Evolutionary conservation across 2,797 vertebrate genomes (phyloP).

Genomic region (Selene dorsalis): DNA sequence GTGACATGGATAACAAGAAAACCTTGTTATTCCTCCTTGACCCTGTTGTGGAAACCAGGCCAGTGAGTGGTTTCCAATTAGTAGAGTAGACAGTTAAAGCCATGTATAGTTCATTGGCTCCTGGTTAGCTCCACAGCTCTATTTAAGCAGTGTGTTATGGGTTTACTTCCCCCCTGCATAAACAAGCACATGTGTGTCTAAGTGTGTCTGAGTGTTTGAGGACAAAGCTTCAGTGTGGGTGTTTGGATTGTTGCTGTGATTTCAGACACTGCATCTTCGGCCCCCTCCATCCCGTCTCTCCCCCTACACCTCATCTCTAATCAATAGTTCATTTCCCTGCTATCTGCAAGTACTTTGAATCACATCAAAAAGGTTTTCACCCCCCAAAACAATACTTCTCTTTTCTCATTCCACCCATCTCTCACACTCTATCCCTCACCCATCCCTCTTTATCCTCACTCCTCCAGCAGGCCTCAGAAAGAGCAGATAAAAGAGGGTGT

Average conservation of each 20-base stretch:
- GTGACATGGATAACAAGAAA: slow-evolving; percentile 50
- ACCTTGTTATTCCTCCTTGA: slow-evolving; percentile 24
- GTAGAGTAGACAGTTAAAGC: slow-evolving; percentile 22
- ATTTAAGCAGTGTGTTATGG: slow-evolving; percentile 31
- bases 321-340: slow-evolving; percentile 79
- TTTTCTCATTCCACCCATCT: slow-evolving; percentile 12
- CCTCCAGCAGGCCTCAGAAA: slow-evolving; percentile 26
- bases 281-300: neutral
- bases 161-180: slow-evolving; percentile 4
- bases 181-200: slow-evolving; percentile 1
- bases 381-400: slow-evolving; percentile 46
- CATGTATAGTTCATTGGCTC: slow-evolving; percentile 42
- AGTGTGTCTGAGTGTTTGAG: slow-evolving; percentile 1
- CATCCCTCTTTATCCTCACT: neutral
- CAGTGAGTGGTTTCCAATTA: slow-evolving; percentile 54
- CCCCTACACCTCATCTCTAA: slow-evolving; percentile 56
- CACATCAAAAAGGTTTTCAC: slow-evolving; percentile 64
- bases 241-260: slow-evolving; percentile 32
- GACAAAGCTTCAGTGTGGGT: slow-evolving; percentile 31
- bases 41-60: slow-evolving; percentile 37
- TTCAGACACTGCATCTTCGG: slow-evolving; percentile 29
- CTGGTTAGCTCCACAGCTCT: slow-evolving; percentile 37
- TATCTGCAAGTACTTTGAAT: slow-evolving; percentile 65
- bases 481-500: slow-evolving; percentile 1
- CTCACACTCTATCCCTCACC: slow-evolving; percentile 15